Conservation (phyloP, 1,140 invertebrate species). For the Trachelipus rathkii region DNA sequence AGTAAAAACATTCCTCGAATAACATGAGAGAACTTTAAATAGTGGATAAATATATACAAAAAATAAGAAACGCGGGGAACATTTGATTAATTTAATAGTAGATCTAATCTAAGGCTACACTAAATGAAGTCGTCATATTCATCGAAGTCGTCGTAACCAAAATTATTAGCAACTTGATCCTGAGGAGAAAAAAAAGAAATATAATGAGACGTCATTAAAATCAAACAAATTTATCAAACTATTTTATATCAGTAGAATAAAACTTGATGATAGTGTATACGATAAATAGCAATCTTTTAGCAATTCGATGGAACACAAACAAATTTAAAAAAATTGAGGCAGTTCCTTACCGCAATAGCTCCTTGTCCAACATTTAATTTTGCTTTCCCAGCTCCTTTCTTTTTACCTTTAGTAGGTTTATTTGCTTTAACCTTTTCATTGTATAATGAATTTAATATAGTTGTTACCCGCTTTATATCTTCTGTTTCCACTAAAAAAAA, state of each 20-base stretch:
- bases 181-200: too few relatives aligned
- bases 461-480: conserved; percentile 41
- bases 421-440: conserved; percentile 45
- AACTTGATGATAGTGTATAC: too few relatives aligned
- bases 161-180: background rate
- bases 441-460: conserved; percentile 41
- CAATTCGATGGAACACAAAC: too few relatives aligned
- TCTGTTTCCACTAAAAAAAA: conserved; percentile 42
- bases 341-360: background rate
- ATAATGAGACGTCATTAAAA: too few relatives aligned
- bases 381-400: conserved; percentile 37
- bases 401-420: conserved; percentile 43
- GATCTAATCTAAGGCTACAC: conserved; percentile 3
- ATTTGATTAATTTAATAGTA: conserved; percentile 8
- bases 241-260: too few relatives aligned
- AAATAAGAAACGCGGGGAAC: background rate
- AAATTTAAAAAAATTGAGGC: too few relatives aligned
- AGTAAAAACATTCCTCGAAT: background rate
- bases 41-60: conserved; percentile 9
- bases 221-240: too few relatives aligned
- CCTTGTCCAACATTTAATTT: conserved; percentile 26
- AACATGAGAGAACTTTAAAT: background rate
- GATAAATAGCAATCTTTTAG: too few relatives aligned
- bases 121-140: conserved; percentile 2
- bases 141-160: background rate